phyloP scores from a whole-genome alignment of 2,113 vertebrate genomes.

The Sebastes fasciatus region DNA sequence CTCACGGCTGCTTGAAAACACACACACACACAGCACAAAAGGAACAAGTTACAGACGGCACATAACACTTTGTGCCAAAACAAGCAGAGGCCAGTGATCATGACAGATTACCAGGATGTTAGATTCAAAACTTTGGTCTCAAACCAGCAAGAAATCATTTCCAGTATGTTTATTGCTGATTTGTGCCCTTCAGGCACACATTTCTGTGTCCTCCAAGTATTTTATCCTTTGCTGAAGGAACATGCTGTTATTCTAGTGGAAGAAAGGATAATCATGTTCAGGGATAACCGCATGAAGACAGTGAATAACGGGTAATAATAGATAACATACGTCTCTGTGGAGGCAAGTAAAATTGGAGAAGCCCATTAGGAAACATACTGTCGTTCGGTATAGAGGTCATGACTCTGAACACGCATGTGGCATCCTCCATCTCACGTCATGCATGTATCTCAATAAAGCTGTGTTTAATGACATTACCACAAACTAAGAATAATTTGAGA shows the following conservation, averaged over 20 bases:
- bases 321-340: neutral
- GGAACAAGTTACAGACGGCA: neutral
- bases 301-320: constrained; percentile 5
- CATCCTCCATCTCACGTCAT: too few relatives aligned
- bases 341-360: neutral
- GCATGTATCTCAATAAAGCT: too few relatives aligned
- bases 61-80: constrained; percentile 20
- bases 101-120: constrained; percentile 40
- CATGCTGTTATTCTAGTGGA: constrained; percentile 1
- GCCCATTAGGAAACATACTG: neutral
- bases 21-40: neutral
- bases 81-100: constrained; percentile 22
- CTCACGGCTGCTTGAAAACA: neutral
- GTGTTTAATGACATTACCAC: too few relatives aligned
- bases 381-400: neutral
- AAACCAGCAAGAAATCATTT: constrained; percentile 14
- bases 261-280: constrained; percentile 2
- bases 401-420: neutral
- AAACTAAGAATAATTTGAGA: too few relatives aligned
- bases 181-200: neutral
- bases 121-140: neutral
- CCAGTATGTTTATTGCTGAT: constrained; percentile 10
- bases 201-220: neutral
- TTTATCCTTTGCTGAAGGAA: neutral
- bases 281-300: neutral